phyloP scores from a whole-genome alignment of 2,113 vertebrate genomes.

The Entomyzon cyanotis region DNA sequence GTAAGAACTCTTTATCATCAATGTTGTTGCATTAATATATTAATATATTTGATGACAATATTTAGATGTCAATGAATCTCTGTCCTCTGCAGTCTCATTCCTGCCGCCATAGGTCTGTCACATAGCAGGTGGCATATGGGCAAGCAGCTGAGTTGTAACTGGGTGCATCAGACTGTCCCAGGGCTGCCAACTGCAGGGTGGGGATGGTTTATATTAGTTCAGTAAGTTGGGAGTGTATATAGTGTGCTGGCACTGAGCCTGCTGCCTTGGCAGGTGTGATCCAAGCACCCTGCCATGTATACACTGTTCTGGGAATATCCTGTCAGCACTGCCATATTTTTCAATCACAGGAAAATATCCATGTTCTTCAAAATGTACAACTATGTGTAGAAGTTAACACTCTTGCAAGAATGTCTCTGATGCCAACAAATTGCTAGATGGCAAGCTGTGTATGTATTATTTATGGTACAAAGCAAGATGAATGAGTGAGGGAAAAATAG shows the following conservation, averaged over 20 bases:
- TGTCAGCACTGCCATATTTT: conserved; percentile 17
- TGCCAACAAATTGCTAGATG: not conserved
- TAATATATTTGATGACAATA: not conserved
- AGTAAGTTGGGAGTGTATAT: not conserved
- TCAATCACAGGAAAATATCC: conserved; percentile 24
- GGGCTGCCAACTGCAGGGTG: not conserved
- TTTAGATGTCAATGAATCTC: not conserved
- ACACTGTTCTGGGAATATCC: not conserved
- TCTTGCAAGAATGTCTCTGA: not conserved
- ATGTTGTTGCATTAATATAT: not conserved
- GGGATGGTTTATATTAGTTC: not conserved
- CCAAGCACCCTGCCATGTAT: not conserved
- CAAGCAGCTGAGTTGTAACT: not conserved
- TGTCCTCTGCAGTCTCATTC: not conserved
- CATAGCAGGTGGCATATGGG: not conserved
- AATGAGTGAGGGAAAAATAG: not conserved
- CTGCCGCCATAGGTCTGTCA: not conserved
- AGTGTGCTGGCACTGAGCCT: not conserved
- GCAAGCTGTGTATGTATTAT: not conserved
- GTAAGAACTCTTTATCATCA: not conserved
- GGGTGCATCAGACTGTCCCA: not conserved
- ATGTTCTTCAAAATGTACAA: conserved; percentile 12
- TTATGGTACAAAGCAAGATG: not conserved
- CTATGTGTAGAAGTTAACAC: conserved; percentile 35
- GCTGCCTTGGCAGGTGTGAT: conserved; percentile 12